Evolutionary conservation across 2,113 vertebrate species (phyloP), one percentile per base, ranked within the genome.

Genomic region (Murina feae): DNA sequence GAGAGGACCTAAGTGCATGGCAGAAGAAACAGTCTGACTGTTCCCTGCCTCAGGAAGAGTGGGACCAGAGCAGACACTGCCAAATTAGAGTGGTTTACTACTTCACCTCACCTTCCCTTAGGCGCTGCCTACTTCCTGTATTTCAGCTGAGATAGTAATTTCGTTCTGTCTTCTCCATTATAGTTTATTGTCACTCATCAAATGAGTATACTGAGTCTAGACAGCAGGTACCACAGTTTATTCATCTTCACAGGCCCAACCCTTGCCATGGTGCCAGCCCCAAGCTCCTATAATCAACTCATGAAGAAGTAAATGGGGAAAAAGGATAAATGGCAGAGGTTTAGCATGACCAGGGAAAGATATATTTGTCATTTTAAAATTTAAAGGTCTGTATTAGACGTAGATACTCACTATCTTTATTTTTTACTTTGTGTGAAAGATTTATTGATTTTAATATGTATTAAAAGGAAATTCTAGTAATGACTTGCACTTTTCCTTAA

Each of bases 341-440:
- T 17, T 12, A 35, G 60, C 20, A 37, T 39, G 37, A 49, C 11
- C 51, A 84, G 42, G 69, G 58, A 84, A 81, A 76, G 58, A 23
- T 74, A 80, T 16, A 42, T 76, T 78, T 88, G 55, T 55, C 14
- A 13, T 71, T 68, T 89, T 86, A 39, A 32, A 63, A 47, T 75
- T 42, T n/a, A 76, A 74, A 53, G 35, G 1, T 63, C 39, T 60
- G 4, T 49, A 20, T 80, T 90, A 89, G 44, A n/a, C 35, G 58
- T 90, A 71, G 5, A 3, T 65, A 76, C 20, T n/a, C 11, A 66
- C 3, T 95, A 32, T 87, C 76, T 94, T 92, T 47, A n/a, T 95
- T 89, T 78, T 93, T 80, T 51, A 80, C 49, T 82, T 93, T 49
- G 30, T 66, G 30, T 58, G 71, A 72, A 75, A 58, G 68, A 74